phyloP scores from a whole-genome alignment of 2,113 vertebrate species.

The Puntigrus tetrazona region DNA sequence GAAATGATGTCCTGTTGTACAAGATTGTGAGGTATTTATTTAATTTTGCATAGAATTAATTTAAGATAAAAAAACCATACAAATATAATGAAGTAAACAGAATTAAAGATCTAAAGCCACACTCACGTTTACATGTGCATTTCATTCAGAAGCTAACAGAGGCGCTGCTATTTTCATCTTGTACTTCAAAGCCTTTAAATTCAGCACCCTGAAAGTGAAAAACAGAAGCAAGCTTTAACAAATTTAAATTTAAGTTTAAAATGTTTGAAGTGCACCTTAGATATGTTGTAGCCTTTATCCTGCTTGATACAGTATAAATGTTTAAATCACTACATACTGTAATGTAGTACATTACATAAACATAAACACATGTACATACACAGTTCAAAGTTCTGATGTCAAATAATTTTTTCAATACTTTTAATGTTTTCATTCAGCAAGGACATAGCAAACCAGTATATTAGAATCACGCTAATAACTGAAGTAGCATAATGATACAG shows the following conservation, averaged over 20 bases:
- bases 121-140: conserved; percentile 84
- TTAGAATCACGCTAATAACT: neutral
- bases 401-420: neutral
- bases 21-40: neutral
- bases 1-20: neutral
- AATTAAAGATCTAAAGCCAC: neutral
- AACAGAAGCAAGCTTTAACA: conserved; percentile 56
- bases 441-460: neutral
- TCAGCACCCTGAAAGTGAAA: conserved; percentile 77
- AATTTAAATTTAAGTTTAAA: neutral
- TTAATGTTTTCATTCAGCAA: neutral
- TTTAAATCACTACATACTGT: neutral
- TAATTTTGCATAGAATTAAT: neutral
- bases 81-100: neutral
- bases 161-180: conserved; percentile 73
- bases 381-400: neutral
- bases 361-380: too few species aligned
- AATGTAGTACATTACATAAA: neutral
- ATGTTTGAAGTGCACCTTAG: neutral
- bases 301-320: too few species aligned
- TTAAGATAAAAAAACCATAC: conserved; percentile 19
- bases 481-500: neutral
- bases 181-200: conserved; percentile 85
- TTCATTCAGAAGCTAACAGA: conserved; percentile 73
- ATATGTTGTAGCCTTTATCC: too few species aligned